Base-by-base conservation (phyloP, 2,113 vertebrate species). In the Lampris incognitus region DNA sequence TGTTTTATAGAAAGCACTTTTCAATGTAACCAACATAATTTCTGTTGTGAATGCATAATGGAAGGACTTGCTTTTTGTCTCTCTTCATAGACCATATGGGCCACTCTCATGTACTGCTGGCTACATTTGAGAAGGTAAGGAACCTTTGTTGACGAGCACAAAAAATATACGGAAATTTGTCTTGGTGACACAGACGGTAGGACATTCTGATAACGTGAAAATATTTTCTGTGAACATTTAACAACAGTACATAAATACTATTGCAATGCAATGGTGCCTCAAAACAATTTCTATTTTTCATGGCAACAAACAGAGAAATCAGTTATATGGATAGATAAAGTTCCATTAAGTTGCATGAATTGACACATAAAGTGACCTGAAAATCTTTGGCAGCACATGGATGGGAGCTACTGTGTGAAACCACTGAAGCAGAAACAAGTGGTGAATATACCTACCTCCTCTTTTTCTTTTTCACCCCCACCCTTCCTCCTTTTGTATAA, bases 371-470 rank as follows among this genome's bases (percentile, higher is more conserved):
- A 37, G 49, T 59, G 13, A n/a, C 42, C 2, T 54, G 6, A 42
- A 72, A 71, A 65, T 82, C 72, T 72, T 71, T 91, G 77, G 58
- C 92, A 99, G 98, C 97, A 98, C 89, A 94, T 96, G 2, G 98
- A 99, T 0, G 96, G 96, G 44, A 97, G 96, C 72, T 99, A 96
- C 94, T 99, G 97, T 0, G 96, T 98, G 87, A 99, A 99, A 90
- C 98, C 98, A 74, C 93, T 99, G 89, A 99, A 99, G 90, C 98
- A 99, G 94, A 99, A 99, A 81, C 98, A 99, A 95, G 98, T 99
- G 92, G 98, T 99, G 81, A 97, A 92, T 92, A 10, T 55, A 39
- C 7, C 39, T 9, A 10, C n/a, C 41, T 74, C 44, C 70, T 66
- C 42, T 46, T 6, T 41, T 8, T 64, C 10, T 67, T 5, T 42